These are phyloP conservation scores for Helostoma temminkii DNA, from an alignment of 2,797 vertebrate genomes.

Conservation along the genomic window DNA sequence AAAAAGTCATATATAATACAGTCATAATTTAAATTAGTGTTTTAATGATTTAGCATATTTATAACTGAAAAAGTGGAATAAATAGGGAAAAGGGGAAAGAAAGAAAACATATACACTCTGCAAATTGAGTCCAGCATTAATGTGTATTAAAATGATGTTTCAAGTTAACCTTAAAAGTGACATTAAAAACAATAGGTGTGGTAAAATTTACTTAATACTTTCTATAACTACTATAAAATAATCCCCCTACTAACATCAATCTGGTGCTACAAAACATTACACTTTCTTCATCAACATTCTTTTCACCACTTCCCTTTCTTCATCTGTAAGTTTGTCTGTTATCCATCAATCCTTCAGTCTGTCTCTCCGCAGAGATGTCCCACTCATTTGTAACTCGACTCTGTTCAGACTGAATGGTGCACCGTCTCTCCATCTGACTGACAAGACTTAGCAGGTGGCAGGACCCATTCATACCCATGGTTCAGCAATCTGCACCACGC, in stretches of 20 bases:
- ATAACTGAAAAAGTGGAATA: slow-evolving; percentile 25
- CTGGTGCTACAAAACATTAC: slow-evolving; percentile 1
- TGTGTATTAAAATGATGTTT: slow-evolving; percentile 26
- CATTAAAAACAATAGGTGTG: slow-evolving; percentile 11
- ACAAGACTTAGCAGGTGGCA: slow-evolving; percentile 80
- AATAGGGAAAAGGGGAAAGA: background rate
- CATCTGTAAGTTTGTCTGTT: slow-evolving; percentile 2
- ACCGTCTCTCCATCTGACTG: slow-evolving; percentile 71
- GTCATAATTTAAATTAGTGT: background rate
- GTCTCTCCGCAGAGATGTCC: slow-evolving; percentile 64
- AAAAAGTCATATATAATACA: background rate
- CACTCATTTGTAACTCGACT: slow-evolving; percentile 75
- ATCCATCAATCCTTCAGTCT: slow-evolving; percentile 19
- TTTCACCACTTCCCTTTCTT: slow-evolving; percentile 5
- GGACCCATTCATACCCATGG: slow-evolving; percentile 69
- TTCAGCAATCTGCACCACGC: slow-evolving; percentile 67
- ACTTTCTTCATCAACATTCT: slow-evolving; percentile 1
- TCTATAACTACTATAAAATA: slow-evolving; percentile 16
- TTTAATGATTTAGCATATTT: slow-evolving; percentile 29
- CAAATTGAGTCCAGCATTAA: slow-evolving; percentile 21
- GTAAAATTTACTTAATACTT: background rate
- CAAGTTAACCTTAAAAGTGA: slow-evolving; percentile 23
- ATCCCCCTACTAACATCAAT: background rate
- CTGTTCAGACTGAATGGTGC: slow-evolving; percentile 61
- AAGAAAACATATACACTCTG: background rate